Percentiles rank a stretch among this genome's conserved stretches.
Conservation (phyloP, 2,113 vertebrate species). For the Mustelus asterias region DNA sequence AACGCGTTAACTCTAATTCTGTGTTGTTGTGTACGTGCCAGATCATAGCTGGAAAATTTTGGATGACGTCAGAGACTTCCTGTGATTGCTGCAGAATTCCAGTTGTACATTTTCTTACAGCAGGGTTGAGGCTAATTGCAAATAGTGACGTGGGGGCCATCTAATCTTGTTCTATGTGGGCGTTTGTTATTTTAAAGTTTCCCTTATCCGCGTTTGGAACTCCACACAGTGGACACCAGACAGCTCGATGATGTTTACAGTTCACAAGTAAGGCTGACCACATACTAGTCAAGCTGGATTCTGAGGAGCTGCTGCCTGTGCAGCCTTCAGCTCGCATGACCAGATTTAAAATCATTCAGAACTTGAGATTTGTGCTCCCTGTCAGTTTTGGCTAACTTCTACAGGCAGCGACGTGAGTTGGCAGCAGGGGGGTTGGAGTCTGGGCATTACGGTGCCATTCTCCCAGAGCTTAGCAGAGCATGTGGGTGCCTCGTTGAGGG, state of each 20-base stretch:
- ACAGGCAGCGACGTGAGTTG: neutral
- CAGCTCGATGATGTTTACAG: neutral
- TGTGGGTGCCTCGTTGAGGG: neutral
- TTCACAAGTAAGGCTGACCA: neutral
- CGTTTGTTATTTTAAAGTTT: slow-evolving; percentile 27
- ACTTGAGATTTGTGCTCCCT: neutral
- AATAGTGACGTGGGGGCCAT: neutral
- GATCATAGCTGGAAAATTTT: slow-evolving; percentile 8
- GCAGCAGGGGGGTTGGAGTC: neutral
- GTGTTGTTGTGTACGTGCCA: slow-evolving; percentile 8
- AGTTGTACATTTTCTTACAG: slow-evolving; percentile 14
- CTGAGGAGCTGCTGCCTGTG: too few relatives aligned
- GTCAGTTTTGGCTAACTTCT: neutral
- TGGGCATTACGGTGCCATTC: neutral
- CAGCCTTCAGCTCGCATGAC: neutral
- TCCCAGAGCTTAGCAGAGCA: neutral
- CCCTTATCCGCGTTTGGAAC: slow-evolving; percentile 1
- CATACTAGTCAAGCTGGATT: too few relatives aligned
- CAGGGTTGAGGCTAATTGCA: neutral
- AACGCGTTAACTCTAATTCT: neutral
- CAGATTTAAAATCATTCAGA: neutral
- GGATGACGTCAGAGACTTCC: slow-evolving; percentile 23
- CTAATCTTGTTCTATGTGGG: slow-evolving; percentile 5
- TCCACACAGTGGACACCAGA: neutral
- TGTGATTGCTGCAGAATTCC: slow-evolving; percentile 15